Conservation (phyloP, 2,797 vertebrate genomes). For the Potorous gilbertii region DNA sequence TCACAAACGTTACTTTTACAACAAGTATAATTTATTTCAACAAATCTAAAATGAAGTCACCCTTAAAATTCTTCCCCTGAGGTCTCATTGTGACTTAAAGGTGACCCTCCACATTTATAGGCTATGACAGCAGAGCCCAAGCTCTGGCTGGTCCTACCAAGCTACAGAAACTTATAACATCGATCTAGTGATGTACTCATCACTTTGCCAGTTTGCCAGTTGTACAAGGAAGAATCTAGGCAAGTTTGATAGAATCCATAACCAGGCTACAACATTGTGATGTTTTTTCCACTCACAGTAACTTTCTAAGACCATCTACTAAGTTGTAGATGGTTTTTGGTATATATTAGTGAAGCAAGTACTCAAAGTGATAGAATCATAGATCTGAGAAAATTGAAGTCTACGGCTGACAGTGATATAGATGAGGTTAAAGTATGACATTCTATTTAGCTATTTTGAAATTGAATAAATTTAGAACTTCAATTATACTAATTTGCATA, state of each 20-base stretch:
- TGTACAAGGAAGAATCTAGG: not conserved
- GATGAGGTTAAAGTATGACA: not conserved
- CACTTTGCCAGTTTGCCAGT: not conserved
- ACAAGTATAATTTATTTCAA: not conserved
- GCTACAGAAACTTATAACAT: not conserved
- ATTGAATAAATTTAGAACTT: slow-evolving; percentile 25
- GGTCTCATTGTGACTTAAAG: not conserved
- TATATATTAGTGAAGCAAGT: not conserved
- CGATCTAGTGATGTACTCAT: not conserved
- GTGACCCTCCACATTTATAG: not conserved
- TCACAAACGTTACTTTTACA: not conserved
- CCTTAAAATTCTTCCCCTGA: not conserved
- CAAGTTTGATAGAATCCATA: not conserved
- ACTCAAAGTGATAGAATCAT: not conserved
- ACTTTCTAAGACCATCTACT: slow-evolving; percentile 31
- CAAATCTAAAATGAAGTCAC: not conserved
- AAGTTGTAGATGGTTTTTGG: slow-evolving; percentile 35
- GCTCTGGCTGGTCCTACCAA: not conserved
- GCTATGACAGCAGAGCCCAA: not conserved
- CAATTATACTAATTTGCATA: not conserved
- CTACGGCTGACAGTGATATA: slow-evolving; percentile 22
- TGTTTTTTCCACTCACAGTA: not conserved
- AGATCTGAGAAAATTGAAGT: slow-evolving; percentile 13
- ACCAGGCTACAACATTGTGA: not conserved
- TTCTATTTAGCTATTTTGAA: slow-evolving; percentile 36